Conservation (phyloP, 2,113 vertebrate species). For the Trogon surrucura region DNA sequence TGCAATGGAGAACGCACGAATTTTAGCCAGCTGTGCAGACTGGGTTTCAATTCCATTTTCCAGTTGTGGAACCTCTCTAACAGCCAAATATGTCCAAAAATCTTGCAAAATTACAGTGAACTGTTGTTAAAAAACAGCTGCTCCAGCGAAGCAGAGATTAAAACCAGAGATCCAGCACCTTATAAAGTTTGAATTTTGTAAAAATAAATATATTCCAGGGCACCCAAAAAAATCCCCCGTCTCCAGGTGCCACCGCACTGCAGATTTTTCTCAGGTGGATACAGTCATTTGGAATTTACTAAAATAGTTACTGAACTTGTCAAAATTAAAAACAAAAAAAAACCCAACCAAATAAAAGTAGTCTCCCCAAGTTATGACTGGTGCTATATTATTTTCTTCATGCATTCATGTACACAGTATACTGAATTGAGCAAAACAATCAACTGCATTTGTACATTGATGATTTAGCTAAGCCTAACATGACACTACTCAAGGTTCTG, state of each 20-base stretch:
- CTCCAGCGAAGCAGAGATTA: not conserved
- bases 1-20: not conserved
- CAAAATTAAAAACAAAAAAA: not conserved
- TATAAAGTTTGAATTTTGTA: not conserved
- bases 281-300: not conserved
- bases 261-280: not conserved
- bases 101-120: not conserved
- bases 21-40: not conserved
- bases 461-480: not conserved
- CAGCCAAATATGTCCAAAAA: not conserved
- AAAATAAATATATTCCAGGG: not conserved
- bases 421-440: not conserved
- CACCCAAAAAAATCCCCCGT: fast-evolving
- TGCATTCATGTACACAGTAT: not conserved
- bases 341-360: not conserved
- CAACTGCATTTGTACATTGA: not conserved
- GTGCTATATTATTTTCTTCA: not conserved
- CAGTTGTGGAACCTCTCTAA: not conserved
- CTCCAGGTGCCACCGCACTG: not conserved
- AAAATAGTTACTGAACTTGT: not conserved
- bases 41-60: not conserved
- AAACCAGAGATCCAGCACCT: not conserved
- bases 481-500: not conserved
- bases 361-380: not conserved
- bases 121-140: not conserved